phyloP scores from a whole-genome alignment of 2,888 invertebrate species.

The Altica lythri region DNA sequence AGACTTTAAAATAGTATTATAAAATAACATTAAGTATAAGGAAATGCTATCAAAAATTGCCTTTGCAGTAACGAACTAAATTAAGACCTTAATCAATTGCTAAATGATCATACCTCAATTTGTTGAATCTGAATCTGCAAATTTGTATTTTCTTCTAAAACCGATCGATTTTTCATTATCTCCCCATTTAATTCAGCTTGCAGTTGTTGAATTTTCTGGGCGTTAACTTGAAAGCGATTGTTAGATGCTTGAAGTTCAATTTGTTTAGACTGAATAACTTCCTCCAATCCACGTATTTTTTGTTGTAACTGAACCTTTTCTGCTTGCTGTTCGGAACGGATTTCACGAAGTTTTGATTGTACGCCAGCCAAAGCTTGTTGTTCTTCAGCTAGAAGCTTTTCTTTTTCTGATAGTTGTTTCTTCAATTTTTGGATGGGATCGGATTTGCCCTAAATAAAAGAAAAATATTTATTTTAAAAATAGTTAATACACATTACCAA shows the following conservation, averaged over 20 bases:
- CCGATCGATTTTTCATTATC: constrained; percentile 58
- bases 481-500: background rate
- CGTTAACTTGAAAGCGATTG: constrained; percentile 61
- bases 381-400: constrained; percentile 75
- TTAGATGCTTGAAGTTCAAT: constrained; percentile 68
- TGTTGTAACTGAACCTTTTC: constrained; percentile 65
- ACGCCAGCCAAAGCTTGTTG: constrained; percentile 75
- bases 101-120: too few species aligned
- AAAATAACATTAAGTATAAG: too few species aligned
- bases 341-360: constrained; percentile 78
- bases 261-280: constrained; percentile 57
- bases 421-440: constrained; percentile 86
- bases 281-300: constrained; percentile 64
- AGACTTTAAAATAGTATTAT: too few species aligned
- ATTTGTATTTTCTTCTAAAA: constrained; percentile 64
- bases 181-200: constrained; percentile 66
- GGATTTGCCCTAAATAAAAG: constrained; percentile 66
- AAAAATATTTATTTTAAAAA: background rate
- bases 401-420: constrained; percentile 87
- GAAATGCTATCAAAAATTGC: too few species aligned
- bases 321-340: constrained; percentile 70
- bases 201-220: constrained; percentile 66
- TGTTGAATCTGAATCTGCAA: constrained; percentile 67
- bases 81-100: too few species aligned
- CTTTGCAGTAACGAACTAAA: too few species aligned